phyloP scores from a whole-genome alignment of 2,113 vertebrate genomes.

The Hippocampus zosterae region DNA sequence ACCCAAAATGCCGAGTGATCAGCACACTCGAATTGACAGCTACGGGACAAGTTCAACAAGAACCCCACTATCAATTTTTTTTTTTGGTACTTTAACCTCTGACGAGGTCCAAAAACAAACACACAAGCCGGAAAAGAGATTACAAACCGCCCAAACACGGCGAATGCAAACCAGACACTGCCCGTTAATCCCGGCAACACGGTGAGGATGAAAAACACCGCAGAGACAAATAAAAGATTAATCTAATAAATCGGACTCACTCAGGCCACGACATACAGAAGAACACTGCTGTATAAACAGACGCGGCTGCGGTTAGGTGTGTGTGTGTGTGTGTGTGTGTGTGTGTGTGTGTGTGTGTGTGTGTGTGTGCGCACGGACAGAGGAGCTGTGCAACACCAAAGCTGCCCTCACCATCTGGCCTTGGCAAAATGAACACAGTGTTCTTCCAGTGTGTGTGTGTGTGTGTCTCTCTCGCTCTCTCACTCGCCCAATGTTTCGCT shows the following conservation, averaged over 20 bases:
- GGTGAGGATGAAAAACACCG: conserved; percentile 55
- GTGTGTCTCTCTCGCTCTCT: conserved; percentile 29
- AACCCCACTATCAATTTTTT: not conserved
- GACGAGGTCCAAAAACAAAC: not conserved
- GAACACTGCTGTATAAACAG: conserved; percentile 51
- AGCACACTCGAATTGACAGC: not conserved
- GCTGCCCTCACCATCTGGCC: conserved; percentile 71
- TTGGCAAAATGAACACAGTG: conserved; percentile 66
- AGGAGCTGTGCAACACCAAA: conserved; percentile 58
- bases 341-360: too few relatives aligned
- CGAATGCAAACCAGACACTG: conserved; percentile 35
- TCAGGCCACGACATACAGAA: conserved; percentile 40
- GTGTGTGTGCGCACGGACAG: conserved; percentile 42
- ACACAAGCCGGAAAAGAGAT: conserved; percentile 19
- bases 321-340: conserved; percentile 24
- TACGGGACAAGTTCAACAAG: not conserved
- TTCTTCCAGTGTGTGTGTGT: conserved; percentile 33
- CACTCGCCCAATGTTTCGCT: conserved; percentile 27
- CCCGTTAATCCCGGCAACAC: conserved; percentile 55
- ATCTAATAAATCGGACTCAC: conserved; percentile 58
- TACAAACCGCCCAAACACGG: conserved; percentile 44
- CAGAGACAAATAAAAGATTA: conserved; percentile 63
- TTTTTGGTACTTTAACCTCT: too few relatives aligned
- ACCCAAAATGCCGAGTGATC: too few relatives aligned
- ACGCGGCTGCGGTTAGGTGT: conserved; percentile 45